Conservation (phyloP, 2,888 invertebrate species). For the Hirtodrosophila alboralis region DNA sequence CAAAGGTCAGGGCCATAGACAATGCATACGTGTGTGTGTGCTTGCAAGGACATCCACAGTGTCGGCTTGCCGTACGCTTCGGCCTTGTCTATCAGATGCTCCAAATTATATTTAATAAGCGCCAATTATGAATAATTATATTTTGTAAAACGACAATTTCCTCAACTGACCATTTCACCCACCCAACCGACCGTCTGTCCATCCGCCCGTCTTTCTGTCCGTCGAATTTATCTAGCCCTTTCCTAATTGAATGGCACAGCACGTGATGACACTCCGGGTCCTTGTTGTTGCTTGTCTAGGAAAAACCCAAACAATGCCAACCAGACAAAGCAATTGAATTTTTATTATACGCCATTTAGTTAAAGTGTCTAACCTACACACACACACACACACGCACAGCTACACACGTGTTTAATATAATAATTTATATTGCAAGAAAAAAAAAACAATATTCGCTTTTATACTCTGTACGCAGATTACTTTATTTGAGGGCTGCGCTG, state of each 20-base stretch:
- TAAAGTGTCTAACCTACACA: conserved; percentile 44
- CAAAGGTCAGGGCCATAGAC: conserved; percentile 66
- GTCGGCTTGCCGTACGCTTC: conserved; percentile 29
- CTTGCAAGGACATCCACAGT: conserved; percentile 60
- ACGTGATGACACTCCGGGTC: conserved; percentile 41
- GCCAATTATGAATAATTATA: conserved; percentile 55
- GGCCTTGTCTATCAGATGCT: conserved; percentile 32
- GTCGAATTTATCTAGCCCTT: conserved; percentile 9
- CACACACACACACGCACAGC: conserved; percentile 7
- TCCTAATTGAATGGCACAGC: conserved; percentile 45
- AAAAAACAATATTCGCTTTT: too few species aligned
- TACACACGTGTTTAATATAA: conserved; percentile 16
- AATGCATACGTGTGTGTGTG: conserved; percentile 15
- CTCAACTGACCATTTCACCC: background rate
- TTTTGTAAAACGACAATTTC: conserved; percentile 7
- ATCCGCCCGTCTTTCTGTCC: background rate
- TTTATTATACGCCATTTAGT: conserved; percentile 67
- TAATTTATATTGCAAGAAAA: too few species aligned
- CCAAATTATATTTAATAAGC: conserved; percentile 66
- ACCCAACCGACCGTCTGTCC: background rate
- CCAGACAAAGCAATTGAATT: conserved; percentile 70
- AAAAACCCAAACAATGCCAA: conserved; percentile 30
- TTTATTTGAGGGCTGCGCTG: background rate
- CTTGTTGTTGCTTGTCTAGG: conserved; percentile 16
- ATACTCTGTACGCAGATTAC: conserved; percentile 4